Evolutionary conservation across 2,888 invertebrate genomes (phyloP), one percentile per base, ranked within the genome.

Genomic region (Sceliomorpha sp.): DNA sequence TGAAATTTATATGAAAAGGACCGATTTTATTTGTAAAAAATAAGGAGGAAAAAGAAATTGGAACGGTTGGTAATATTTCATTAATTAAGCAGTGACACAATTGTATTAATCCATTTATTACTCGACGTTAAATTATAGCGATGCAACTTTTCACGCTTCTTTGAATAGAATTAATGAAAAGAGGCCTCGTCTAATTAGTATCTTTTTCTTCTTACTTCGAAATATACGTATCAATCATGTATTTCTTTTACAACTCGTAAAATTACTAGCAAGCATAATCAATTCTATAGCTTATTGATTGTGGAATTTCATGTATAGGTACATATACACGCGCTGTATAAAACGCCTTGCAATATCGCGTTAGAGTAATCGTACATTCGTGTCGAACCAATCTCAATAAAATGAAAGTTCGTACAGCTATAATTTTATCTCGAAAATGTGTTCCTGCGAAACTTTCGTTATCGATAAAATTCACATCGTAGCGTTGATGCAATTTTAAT

Each of bases 371-470:
- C 60, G 12, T 36, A 40, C 40, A 44, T 36, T 50, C 50, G 26
- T 60, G 50, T 60, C 37, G 60, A 60, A 60, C 50, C 50, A 15
- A 60, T 60, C 50, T 50, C 17, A 44, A 20, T 34, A 17, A 60
- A 50, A 59, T 37, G 44, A 60, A 60, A 50, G 40, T 44, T 48
- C 36, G 5, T 5, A 20, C 5, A 37, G 36, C 27, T 39, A 24
- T 39, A 39, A 58, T 15, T 58, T 39, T 26, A 37, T 40, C 15
- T 17, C 32, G 31, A 9, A 13, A 12, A 9, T 15, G 9, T 42
- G 40, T 53, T 26, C 14, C n/a, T 56, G 13, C 24, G 9, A 13
- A 15, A 34, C 14, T 9, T 31, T 26, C 14, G 10, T 32, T 20
- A 32, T 40, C 40, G 29, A 20, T 5, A 4, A 20, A 20, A 20